A percentile compares a stretch with the other conserved stretches of the same genome.
These are phyloP conservation scores for Agelas oroides DNA, from an alignment of 37 sponge, comb jelly and placozoan species.

Conservation along the genomic window DNA sequence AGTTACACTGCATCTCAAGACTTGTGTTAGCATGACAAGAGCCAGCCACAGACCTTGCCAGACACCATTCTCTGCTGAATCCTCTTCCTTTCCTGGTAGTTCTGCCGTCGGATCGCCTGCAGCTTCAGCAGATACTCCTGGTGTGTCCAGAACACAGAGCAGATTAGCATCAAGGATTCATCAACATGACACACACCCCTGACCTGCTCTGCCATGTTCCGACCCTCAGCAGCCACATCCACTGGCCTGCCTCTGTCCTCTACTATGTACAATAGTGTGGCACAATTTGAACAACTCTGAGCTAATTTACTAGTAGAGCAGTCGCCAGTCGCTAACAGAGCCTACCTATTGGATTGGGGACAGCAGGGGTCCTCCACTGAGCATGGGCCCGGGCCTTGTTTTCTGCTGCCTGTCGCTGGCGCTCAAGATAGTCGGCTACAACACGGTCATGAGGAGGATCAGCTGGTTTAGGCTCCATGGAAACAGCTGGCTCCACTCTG, in stretches of 20 bases:
- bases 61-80: slow-evolving; percentile 70
- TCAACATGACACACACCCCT: too few species aligned
- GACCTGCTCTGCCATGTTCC: slow-evolving; percentile 1
- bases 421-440: slow-evolving; percentile 77
- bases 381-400: slow-evolving; percentile 81
- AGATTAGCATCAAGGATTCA: too few species aligned
- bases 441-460: slow-evolving; percentile 19
- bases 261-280: not conserved
- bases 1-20: too few species aligned
- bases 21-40: too few species aligned
- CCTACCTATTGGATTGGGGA: too few species aligned
- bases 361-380: slow-evolving; percentile 1
- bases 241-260: not conserved
- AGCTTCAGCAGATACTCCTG: slow-evolving; percentile 89
- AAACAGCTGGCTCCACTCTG: too few species aligned
- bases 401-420: slow-evolving; percentile 81
- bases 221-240: not conserved
- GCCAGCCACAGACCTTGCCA: too few species aligned
- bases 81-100: slow-evolving; percentile 83
- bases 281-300: too few species aligned
- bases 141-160: too few species aligned
- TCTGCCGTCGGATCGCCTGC: slow-evolving; percentile 87
- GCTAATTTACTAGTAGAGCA: too few species aligned
- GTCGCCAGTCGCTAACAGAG: too few species aligned
- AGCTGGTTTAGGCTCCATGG: slow-evolving; percentile 3